phyloP scores from a whole-genome alignment of 1,140 invertebrate species.

The Agraylea sexmaculata region DNA sequence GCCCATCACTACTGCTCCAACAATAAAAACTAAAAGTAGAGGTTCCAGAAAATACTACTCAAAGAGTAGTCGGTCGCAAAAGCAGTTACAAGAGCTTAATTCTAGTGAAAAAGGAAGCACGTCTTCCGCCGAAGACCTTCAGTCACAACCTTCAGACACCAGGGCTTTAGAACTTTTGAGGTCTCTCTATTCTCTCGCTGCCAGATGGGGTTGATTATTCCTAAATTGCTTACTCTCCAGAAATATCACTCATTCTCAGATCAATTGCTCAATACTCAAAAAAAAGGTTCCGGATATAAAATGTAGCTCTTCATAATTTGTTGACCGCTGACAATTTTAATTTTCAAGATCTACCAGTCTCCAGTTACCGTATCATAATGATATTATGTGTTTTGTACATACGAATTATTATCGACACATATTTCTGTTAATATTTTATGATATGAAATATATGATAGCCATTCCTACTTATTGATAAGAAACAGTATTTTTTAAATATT shows the following conservation, averaged over 20 bases:
- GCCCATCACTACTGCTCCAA: slow-evolving; percentile 8
- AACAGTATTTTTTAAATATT: no score
- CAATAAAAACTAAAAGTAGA: slow-evolving; percentile 16
- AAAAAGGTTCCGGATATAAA: no score
- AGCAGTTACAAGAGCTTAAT: slow-evolving; percentile 10
- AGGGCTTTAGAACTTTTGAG: slow-evolving; percentile 68
- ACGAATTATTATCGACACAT: no score
- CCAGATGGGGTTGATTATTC: slow-evolving; percentile 65
- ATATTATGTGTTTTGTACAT: no score
- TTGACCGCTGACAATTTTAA: no score
- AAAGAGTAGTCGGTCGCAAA: slow-evolving; percentile 11
- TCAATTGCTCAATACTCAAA: slow-evolving; percentile 8
- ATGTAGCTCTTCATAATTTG: no score
- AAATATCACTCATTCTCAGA: slow-evolving; percentile 4
- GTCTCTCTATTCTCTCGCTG: slow-evolving; percentile 69
- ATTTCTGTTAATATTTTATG: no score
- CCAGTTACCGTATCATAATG: no score
- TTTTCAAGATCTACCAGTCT: no score
- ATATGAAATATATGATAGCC: no score
- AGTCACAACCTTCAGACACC: slow-evolving; percentile 47
- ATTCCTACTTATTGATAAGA: no score
- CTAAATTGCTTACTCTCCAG: slow-evolving; percentile 16
- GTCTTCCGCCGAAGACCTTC: slow-evolving; percentile 30
- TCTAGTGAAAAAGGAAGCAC: slow-evolving; percentile 36
- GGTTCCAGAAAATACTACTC: slow-evolving; percentile 17